These are phyloP conservation scores for Crossaster papposus DNA, from an alignment of 53 echinoderm and acorn worm species.

Conservation along the genomic window DNA sequence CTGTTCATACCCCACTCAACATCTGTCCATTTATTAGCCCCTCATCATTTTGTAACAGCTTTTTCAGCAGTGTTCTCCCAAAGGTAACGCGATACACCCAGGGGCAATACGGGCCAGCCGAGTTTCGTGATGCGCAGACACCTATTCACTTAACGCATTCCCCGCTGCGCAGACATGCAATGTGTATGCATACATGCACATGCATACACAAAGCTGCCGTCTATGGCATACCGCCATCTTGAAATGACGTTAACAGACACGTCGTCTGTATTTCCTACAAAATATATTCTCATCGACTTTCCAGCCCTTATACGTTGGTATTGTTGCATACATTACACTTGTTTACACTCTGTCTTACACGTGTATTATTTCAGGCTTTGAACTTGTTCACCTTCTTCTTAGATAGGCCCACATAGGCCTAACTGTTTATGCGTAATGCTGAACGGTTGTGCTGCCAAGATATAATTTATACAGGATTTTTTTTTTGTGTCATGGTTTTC, in stretches of 20 bases:
- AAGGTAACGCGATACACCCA: neutral
- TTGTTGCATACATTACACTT: too few species aligned
- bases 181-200: too few species aligned
- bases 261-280: neutral
- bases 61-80: neutral
- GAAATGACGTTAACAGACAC: conserved; percentile 2
- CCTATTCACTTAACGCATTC: conserved; percentile 1
- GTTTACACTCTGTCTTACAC: too few species aligned
- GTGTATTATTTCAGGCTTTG: too few species aligned
- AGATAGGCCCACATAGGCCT: too few species aligned
- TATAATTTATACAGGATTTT: too few species aligned
- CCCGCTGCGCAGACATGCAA: neutral
- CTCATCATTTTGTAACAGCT: neutral
- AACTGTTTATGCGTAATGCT: too few species aligned
- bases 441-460: too few species aligned
- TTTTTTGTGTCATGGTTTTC: too few species aligned
- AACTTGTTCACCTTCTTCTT: neutral
- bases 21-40: too few species aligned
- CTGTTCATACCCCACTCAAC: too few species aligned
- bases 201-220: neutral
- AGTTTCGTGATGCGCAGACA: neutral
- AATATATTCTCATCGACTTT: neutral
- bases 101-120: neutral
- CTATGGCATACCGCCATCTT: conserved; percentile 5
- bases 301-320: neutral